Evolutionary conservation across 1,140 invertebrate species (phyloP).

Genomic region (Papilio polyxenes): DNA sequence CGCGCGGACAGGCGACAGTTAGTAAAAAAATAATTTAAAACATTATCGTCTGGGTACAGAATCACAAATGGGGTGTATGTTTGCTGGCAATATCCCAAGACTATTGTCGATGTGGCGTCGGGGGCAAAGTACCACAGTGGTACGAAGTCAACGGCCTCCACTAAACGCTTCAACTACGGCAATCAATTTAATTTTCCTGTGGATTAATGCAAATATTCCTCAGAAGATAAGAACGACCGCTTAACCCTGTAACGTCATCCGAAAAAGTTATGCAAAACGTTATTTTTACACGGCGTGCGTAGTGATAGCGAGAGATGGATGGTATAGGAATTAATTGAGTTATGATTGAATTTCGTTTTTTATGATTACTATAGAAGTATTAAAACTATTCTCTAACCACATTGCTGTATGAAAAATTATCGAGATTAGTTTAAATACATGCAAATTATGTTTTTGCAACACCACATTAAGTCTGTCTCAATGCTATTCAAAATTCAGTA

Average conservation of each 20-base stretch:
- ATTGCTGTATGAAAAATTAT: background rate
- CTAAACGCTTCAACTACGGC: background rate
- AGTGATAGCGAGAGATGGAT: conserved; percentile 6
- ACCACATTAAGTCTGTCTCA: conserved; percentile 5
- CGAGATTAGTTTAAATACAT: conserved; percentile 7
- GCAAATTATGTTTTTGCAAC: background rate
- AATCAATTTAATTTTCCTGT: background rate
- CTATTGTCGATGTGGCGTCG: background rate
- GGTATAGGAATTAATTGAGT: background rate
- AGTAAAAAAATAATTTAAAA: background rate
- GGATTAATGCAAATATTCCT: conserved; percentile 5
- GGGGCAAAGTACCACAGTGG: background rate
- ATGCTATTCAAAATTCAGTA: conserved; percentile 11
- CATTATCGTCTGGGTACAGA: conserved; percentile 2
- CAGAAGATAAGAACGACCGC: background rate
- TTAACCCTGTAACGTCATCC: conserved; percentile 4
- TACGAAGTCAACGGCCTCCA: conserved; percentile 20
- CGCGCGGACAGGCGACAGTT: too few species aligned
- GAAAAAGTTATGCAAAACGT: background rate
- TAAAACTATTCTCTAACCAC: background rate
- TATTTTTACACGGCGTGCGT: conserved; percentile 6
- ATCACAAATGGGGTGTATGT: background rate
- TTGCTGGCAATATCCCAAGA: conserved; percentile 1
- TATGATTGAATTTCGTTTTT: background rate
- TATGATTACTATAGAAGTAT: background rate